Percentiles rank a stretch among this genome's conserved stretches.
Conservation (phyloP, 2,797 vertebrate genomes). For the Cryptoblepharus egeriae region DNA sequence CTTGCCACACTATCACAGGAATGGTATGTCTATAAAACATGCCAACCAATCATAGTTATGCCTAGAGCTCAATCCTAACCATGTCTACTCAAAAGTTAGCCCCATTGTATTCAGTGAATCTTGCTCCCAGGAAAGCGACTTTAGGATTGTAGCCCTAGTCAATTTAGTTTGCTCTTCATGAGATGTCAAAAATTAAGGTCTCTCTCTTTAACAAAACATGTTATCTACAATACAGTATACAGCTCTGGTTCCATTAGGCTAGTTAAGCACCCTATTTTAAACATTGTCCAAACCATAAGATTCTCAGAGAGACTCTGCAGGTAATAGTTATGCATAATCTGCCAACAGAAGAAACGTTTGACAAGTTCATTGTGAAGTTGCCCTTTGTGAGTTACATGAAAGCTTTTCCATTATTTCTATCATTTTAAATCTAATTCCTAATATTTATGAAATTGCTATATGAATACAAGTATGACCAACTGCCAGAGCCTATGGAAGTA, state of each 20-base stretch:
- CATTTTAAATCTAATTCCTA: conserved; percentile 10
- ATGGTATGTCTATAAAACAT: too few relatives aligned
- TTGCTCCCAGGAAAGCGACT: too few relatives aligned
- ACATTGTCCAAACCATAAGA: background rate
- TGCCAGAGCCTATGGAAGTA: background rate
- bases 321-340: background rate
- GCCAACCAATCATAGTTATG: background rate
- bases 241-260: background rate
- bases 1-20: too few relatives aligned
- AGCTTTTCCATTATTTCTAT: background rate
- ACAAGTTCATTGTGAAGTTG: background rate
- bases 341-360: background rate
- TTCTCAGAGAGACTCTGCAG: background rate
- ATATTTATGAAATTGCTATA: background rate
- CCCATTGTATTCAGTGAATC: too few relatives aligned
- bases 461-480: background rate
- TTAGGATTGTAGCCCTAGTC: too few relatives aligned
- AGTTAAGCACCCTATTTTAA: background rate
- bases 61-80: too few relatives aligned
- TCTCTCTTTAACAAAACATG: conserved; percentile 28
- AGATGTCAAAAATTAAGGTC: conserved; percentile 24
- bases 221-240: background rate
- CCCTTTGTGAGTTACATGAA: background rate
- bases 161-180: conserved; percentile 24
- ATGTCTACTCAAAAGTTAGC: too few relatives aligned